phyloP scores from a whole-genome alignment of 2,797 vertebrate species.

The Acrossocheilus wenchowensis region DNA sequence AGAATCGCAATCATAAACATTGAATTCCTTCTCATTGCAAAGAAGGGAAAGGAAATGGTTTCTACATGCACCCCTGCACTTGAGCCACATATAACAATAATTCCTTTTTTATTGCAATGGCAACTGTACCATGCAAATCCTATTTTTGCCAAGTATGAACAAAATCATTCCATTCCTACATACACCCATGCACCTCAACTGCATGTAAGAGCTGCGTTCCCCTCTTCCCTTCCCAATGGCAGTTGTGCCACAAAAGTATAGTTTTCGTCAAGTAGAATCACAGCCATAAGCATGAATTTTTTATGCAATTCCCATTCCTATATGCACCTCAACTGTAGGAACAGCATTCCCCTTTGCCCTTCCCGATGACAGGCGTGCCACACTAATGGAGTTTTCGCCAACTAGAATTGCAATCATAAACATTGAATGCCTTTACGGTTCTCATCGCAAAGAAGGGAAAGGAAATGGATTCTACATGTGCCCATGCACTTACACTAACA shows the following conservation, averaged over 20 bases:
- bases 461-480: background rate
- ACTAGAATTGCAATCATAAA: background rate
- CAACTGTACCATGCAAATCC: background rate
- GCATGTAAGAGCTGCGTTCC: background rate
- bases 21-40: background rate
- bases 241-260: too few relatives aligned
- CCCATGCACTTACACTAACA: background rate
- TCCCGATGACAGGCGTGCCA: background rate
- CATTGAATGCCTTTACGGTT: background rate
- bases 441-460: background rate
- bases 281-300: too few relatives aligned
- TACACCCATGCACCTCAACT: background rate
- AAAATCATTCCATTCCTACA: background rate
- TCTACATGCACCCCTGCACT: background rate
- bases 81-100: background rate
- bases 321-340: too few relatives aligned
- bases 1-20: background rate
- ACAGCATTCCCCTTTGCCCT: background rate
- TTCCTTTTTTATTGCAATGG: background rate
- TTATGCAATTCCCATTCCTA: too few relatives aligned
- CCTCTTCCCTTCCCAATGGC: background rate
- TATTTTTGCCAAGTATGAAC: background rate
- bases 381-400: background rate
- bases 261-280: too few relatives aligned
- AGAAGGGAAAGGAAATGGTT: background rate